Evolutionary conservation across 2,888 invertebrate species (phyloP).

Genomic region (Pinctada fucata): DNA sequence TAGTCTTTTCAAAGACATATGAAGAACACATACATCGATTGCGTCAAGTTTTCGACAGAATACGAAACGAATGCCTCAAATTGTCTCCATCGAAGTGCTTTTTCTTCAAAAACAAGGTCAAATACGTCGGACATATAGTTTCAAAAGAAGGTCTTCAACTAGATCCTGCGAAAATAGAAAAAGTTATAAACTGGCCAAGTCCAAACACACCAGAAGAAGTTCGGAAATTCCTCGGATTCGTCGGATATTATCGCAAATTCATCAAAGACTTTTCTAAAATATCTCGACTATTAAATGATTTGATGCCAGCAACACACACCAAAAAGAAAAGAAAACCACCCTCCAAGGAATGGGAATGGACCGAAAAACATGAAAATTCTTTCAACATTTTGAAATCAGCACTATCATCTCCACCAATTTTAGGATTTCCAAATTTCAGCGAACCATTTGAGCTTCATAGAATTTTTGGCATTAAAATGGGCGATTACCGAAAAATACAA

Average conservation of each 20-base stretch:
- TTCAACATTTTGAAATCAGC: slow-evolving; percentile 4
- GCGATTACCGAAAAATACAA: slow-evolving; percentile 31
- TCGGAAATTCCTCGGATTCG: slow-evolving; percentile 26
- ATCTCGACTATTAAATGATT: slow-evolving; percentile 21
- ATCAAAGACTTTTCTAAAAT: slow-evolving; percentile 31
- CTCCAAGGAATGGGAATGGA: slow-evolving; percentile 13
- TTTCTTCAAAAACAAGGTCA: slow-evolving; percentile 25
- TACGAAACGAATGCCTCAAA: slow-evolving; percentile 23
- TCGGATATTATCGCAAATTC: slow-evolving; percentile 29
- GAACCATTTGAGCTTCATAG: slow-evolving; percentile 22
- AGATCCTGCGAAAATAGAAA: slow-evolving; percentile 19
- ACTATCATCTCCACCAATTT: slow-evolving; percentile 12
- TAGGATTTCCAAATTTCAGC: slow-evolving; percentile 15
- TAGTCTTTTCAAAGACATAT: slow-evolving; percentile 30
- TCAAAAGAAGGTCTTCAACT: slow-evolving; percentile 11
- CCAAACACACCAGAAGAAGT: slow-evolving; percentile 35
- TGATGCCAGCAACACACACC: slow-evolving; percentile 16
- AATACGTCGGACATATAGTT: slow-evolving; percentile 27
- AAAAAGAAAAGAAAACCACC: slow-evolving; percentile 7
- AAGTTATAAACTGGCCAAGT: slow-evolving; percentile 28
- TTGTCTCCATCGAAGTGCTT: slow-evolving; percentile 30
- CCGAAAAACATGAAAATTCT: slow-evolving; percentile 3
- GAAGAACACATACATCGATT: slow-evolving; percentile 36
- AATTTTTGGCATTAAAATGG: slow-evolving; percentile 30
- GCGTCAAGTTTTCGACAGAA: slow-evolving; percentile 25